Base-by-base conservation (phyloP, 2,113 vertebrate species). In the Tor tambroides region DNA sequence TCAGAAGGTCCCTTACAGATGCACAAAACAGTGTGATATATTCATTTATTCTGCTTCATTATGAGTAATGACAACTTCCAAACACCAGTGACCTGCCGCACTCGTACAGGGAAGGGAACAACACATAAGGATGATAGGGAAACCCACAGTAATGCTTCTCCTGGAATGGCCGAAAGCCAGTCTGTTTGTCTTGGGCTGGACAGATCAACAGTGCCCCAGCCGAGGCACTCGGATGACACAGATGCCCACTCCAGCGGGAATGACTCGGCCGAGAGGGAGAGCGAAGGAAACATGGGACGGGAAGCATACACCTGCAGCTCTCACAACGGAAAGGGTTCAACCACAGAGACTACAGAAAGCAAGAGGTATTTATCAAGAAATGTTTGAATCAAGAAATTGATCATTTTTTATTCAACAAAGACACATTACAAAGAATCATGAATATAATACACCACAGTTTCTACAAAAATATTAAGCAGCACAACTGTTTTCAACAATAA, bases 211-310 rank as follows among this genome's bases (percentile, higher is more conserved):
- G 28, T 2, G 1, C 28, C 78, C 41, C 92, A 91, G 87, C 92
- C 90, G 10, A 87, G 90, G 1, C 94, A 92, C 88, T 92, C 93
- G 0, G 96, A 97, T 3, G 97, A 97, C 61, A 97, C 93, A 6
- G 97, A 97, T 26, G 93, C 93, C 4, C 85, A 93, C 15, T 97
- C 96, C 65, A 97, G 96, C 0, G 96, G 96, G 69, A 97, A 96
- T 54, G 97, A 97, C 80, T 97, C 96, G 0, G 96, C 95, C 0
- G 96, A 96, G 67, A 90, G 93, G 0, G 96, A 96, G 17, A 96
- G 95, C 11, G 92, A 94, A 61, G 84, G 91, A 8, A 85, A 92
- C 5, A 90, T 89, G 89, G 91, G 83, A n/a, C 88, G 92, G 75
- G 92, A 91, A 3, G 91, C 28, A 6, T 94, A 93, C 1, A 87